These are phyloP conservation scores for Felis catus DNA, from an alignment of 2,113 vertebrate genomes.

Conservation along the genomic window DNA sequence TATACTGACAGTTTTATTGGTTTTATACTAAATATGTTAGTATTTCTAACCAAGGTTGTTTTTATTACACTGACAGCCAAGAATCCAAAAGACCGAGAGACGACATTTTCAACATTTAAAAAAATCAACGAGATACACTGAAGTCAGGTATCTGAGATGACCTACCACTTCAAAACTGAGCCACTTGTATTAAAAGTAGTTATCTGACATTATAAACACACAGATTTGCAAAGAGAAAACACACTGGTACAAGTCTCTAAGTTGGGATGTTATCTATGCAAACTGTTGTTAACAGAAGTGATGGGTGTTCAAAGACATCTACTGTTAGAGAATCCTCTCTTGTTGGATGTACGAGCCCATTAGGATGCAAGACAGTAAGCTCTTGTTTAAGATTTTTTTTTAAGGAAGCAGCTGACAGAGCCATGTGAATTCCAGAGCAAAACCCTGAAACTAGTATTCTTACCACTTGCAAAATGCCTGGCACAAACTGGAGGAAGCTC, in stretches of 20 bases:
- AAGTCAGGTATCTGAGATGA: constrained; percentile 36
- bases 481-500: constrained; percentile 43
- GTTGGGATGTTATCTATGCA: neutral
- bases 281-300: constrained; percentile 56
- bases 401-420: constrained; percentile 64
- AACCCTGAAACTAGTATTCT: constrained; percentile 54
- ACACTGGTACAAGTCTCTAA: constrained; percentile 17
- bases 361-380: constrained; percentile 51
- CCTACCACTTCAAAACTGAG: constrained; percentile 30
- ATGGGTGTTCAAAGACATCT: constrained; percentile 61
- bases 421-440: constrained; percentile 40
- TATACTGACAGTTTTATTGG: neutral
- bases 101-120: constrained; percentile 46
- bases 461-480: constrained; percentile 55
- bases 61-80: constrained; percentile 44
- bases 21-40: neutral
- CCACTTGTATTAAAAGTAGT: constrained; percentile 10
- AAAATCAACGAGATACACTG: neutral
- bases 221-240: constrained; percentile 35
- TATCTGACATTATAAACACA: neutral
- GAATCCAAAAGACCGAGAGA: constrained; percentile 27
- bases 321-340: constrained; percentile 57
- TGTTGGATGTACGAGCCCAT: constrained; percentile 15
- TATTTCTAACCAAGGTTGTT: constrained; percentile 42
- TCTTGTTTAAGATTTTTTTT: constrained; percentile 60